Evolutionary conservation across 2,888 invertebrate species (phyloP).

Genomic region (Acanthacorydalis orientalis): DNA sequence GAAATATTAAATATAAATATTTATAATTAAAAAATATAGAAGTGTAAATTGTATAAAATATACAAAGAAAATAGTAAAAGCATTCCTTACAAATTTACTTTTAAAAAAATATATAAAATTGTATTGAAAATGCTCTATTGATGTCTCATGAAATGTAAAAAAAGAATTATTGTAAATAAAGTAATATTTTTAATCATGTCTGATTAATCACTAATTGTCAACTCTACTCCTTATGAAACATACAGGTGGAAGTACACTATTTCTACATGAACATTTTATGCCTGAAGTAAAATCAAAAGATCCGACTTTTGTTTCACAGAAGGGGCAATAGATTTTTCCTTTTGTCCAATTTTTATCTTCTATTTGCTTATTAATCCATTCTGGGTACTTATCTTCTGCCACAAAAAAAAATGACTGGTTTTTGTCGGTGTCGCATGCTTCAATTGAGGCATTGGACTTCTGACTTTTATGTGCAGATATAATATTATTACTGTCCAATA

Average conservation of each 20-base stretch:
- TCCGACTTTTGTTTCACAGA: constrained; percentile 43
- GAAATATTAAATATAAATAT: no score
- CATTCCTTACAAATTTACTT: no score
- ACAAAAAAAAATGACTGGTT: background rate
- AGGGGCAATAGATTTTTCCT: constrained; percentile 45
- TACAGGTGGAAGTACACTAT: constrained; percentile 36
- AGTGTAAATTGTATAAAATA: no score
- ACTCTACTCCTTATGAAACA: constrained; percentile 46
- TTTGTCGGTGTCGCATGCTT: background rate
- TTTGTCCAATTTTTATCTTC: constrained; percentile 43
- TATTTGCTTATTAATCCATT: constrained; percentile 35
- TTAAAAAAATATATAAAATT: no score
- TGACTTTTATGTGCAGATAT: constrained; percentile 10
- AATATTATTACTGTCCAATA: constrained; percentile 8
- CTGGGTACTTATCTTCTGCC: constrained; percentile 34
- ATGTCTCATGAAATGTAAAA: background rate
- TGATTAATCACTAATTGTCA: constrained; percentile 22
- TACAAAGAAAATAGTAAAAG: no score
- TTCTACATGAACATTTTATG: constrained; percentile 40
- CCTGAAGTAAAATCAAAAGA: constrained; percentile 50
- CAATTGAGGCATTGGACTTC: background rate
- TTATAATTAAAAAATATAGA: no score
- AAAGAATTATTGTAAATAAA: background rate
- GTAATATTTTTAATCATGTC: no score
- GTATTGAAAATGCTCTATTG: no score